Evolutionary conservation across 2,888 invertebrate species (phyloP).

Genomic region (Tetrapedia diversipes): DNA sequence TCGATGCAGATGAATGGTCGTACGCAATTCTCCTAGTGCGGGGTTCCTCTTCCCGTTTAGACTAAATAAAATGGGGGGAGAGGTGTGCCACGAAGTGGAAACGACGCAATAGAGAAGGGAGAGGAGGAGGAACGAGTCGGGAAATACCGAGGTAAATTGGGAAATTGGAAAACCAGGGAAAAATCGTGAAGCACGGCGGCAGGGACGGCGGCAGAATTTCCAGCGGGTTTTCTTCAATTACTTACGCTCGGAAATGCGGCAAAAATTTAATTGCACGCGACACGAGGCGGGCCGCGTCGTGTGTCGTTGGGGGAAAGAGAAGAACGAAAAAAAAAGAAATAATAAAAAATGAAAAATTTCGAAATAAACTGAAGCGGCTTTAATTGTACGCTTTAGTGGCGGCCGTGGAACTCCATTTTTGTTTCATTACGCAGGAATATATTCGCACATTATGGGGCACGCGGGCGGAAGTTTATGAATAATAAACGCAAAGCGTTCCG

Average conservation of each 20-base stretch:
- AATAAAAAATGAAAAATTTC: conserved; percentile 1
- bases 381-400: conserved; percentile 35
- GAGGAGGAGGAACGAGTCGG: too few species aligned
- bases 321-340: too few species aligned
- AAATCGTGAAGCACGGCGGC: neutral
- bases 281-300: neutral
- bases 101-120: too few species aligned
- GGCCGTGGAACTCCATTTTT: conserved; percentile 29
- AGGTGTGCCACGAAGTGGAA: too few species aligned
- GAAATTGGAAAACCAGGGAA: conserved; percentile 7
- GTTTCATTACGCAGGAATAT: conserved; percentile 33
- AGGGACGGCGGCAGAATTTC: neutral
- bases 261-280: conserved; percentile 45
- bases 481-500: conserved; percentile 23
- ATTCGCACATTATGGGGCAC: conserved; percentile 12
- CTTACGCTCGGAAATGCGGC: conserved; percentile 9
- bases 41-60: neutral
- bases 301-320: too few species aligned
- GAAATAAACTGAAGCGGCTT: conserved; percentile 33
- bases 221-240: conserved; percentile 13
- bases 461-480: neutral
- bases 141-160: neutral
- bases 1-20: too few species aligned
- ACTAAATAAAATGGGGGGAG: neutral
- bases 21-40: too few species aligned